Percentiles rank a stretch among this genome's conserved stretches.
phyloP scores from a whole-genome alignment of 2,888 invertebrate species.

The Habrosyne pyritoides region DNA sequence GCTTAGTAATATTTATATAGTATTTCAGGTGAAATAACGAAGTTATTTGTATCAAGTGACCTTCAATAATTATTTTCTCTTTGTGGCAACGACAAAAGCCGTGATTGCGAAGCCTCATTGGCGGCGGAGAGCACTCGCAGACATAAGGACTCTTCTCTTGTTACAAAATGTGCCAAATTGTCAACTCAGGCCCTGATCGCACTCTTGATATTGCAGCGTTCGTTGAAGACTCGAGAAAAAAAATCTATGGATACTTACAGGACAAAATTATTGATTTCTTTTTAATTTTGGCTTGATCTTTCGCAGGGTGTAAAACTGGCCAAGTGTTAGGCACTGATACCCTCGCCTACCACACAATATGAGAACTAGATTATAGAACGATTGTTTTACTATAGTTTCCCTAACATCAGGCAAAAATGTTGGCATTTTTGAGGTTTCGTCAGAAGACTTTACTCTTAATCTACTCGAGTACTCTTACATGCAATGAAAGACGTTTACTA shows the following conservation, averaged over 20 bases:
- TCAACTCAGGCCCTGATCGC: slow-evolving; percentile 63
- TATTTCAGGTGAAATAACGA: slow-evolving; percentile 41
- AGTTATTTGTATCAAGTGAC: slow-evolving; percentile 47
- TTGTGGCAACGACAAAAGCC: slow-evolving; percentile 62
- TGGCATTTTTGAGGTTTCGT: too few species aligned
- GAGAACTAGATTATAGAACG: too few species aligned
- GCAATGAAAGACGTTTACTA: too few species aligned
- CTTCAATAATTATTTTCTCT: slow-evolving; percentile 55
- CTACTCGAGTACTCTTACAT: too few species aligned
- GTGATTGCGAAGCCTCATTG: slow-evolving; percentile 59
- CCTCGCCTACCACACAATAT: too few species aligned
- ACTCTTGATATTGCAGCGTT: slow-evolving; percentile 55
- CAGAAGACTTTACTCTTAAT: too few species aligned
- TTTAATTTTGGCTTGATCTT: neutral
- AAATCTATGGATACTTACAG: slow-evolving; percentile 6
- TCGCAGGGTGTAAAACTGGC: too few species aligned
- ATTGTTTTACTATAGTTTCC: too few species aligned
- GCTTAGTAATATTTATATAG: slow-evolving; percentile 14
- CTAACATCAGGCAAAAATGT: too few species aligned
- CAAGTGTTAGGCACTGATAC: too few species aligned
- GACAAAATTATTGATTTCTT: neutral
- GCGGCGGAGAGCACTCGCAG: slow-evolving; percentile 44
- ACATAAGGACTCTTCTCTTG: slow-evolving; percentile 53
- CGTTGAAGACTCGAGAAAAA: slow-evolving; percentile 28
- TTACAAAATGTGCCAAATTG: slow-evolving; percentile 75